Base-by-base conservation (phyloP, 2,888 invertebrate genomes). In the Mesorhabditis belari region DNA sequence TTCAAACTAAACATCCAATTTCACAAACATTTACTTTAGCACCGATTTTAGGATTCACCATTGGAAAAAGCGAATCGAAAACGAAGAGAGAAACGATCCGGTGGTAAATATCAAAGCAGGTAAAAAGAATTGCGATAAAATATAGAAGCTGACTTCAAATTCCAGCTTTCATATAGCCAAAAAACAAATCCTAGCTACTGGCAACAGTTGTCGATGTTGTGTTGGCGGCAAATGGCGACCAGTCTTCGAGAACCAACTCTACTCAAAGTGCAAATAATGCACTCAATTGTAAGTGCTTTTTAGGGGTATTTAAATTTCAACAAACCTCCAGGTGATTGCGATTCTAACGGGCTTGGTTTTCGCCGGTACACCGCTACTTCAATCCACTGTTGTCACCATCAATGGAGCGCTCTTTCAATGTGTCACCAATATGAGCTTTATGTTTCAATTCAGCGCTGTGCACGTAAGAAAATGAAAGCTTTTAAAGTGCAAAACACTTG, bases 351-450 rank as follows among this genome's bases (percentile, higher is more conserved):
- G 77, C 3, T 55, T 74, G 21, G 63, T 88, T 89, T 80, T 90
- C 90, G 82, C 89, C 17, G 24, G 12, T 50, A 69, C 62, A 9
- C 65, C 65, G n/a, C 53, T 76, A 17, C 57, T 57, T 51, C 71
- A 74, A 51, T 55, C 60, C 26, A 74, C 75, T 29, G 62, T 93
- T 0, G 90, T 91, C 89, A 94, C 93, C 82, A 90, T 94, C 71
- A 93, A 92, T 81, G 93, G 93, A 49, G 90, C 89, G 24, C 85
- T 93, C 61, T 93, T 92, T 81, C 87, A 92, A 78, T 89, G 92
- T 81, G 85, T 92, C 56, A 90, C 90, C n/a, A 92, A 91, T 80
- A 90, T 92, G 89, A 92, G 92, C 4, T 93, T 94, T 82, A 90
- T 91, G 80, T 93, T 92, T 82, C 88, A 91, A n/a, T 92, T 92